phyloP scores from a whole-genome alignment of 1,140 invertebrate species.

The Zaprionus lachaisei region DNA sequence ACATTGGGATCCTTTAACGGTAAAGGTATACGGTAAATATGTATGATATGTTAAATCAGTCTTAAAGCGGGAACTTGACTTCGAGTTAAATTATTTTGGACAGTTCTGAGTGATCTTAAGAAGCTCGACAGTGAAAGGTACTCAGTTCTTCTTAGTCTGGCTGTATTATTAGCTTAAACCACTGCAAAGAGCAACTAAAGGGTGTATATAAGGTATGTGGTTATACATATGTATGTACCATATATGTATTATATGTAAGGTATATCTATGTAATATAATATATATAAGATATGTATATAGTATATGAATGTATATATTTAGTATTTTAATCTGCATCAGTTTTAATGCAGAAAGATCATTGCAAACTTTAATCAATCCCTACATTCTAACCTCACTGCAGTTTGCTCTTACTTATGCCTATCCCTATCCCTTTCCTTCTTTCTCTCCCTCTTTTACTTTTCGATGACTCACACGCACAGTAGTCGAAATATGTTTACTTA shows the following conservation, averaged over 20 bases:
- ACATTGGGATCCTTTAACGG: constrained; percentile 31
- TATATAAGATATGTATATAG: too few relatives aligned
- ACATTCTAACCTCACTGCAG: background rate
- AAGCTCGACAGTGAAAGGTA: background rate
- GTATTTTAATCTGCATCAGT: background rate
- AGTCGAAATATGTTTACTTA: constrained; percentile 41
- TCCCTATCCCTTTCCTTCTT: background rate
- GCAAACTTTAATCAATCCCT: background rate
- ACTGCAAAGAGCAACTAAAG: too few relatives aligned
- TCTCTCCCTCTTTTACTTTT: background rate
- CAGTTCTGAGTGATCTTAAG: background rate
- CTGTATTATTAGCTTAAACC: too few relatives aligned
- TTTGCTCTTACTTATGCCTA: background rate
- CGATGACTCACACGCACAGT: constrained; percentile 67
- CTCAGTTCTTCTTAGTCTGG: too few relatives aligned
- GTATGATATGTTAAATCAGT: background rate
- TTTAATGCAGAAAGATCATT: background rate
- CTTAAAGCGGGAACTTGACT: background rate
- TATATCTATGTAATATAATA: too few relatives aligned
- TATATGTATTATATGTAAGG: too few relatives aligned
- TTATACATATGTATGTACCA: too few relatives aligned
- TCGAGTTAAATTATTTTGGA: background rate
- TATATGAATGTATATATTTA: background rate
- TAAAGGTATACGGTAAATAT: constrained; percentile 2
- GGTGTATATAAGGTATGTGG: too few relatives aligned